A percentile compares a stretch with the other conserved stretches of the same genome.
phyloP scores from a whole-genome alignment of 2,113 vertebrate species.

The Otocyon megalotis region DNA sequence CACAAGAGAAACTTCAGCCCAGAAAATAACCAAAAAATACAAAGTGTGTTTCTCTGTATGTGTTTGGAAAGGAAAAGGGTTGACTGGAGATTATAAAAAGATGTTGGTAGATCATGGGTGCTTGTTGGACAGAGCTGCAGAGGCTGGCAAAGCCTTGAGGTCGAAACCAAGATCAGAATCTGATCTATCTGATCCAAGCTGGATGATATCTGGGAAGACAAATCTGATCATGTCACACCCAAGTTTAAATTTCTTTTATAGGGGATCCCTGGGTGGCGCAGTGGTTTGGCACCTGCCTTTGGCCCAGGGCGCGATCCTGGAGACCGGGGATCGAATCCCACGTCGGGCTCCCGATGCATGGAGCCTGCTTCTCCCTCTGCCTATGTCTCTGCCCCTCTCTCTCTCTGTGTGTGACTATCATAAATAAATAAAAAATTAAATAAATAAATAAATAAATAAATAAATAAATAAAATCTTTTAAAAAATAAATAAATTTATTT shows the following conservation, averaged over 20 bases:
- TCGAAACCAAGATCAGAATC: conserved; percentile 66
- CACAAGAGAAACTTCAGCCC: not conserved
- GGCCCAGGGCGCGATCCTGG: too few relatives aligned
- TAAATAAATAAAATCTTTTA: too few relatives aligned
- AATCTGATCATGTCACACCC: conserved; percentile 25
- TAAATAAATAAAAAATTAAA: too few relatives aligned
- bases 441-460: too few relatives aligned
- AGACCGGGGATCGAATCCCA: too few relatives aligned
- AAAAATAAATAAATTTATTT: conserved; percentile 3
- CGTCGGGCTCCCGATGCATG: too few relatives aligned
- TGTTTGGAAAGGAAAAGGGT: not conserved
- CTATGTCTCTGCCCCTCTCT: too few relatives aligned
- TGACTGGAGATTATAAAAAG: not conserved
- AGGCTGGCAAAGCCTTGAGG: conserved; percentile 37
- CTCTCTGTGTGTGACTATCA: too few relatives aligned
- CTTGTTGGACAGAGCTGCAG: not conserved
- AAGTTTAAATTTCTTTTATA: conserved; percentile 2
- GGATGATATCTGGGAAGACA: not conserved
- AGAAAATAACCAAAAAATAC: not conserved
- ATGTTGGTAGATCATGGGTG: not conserved
- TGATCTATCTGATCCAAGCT: conserved; percentile 46
- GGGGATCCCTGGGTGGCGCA: too few relatives aligned
- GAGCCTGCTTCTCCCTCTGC: too few relatives aligned
- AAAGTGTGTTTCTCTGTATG: not conserved
- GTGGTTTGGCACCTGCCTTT: too few relatives aligned